These are phyloP conservation scores for Edolisoma coerulescens DNA, from an alignment of 2,113 vertebrate species.

Conservation along the genomic window DNA sequence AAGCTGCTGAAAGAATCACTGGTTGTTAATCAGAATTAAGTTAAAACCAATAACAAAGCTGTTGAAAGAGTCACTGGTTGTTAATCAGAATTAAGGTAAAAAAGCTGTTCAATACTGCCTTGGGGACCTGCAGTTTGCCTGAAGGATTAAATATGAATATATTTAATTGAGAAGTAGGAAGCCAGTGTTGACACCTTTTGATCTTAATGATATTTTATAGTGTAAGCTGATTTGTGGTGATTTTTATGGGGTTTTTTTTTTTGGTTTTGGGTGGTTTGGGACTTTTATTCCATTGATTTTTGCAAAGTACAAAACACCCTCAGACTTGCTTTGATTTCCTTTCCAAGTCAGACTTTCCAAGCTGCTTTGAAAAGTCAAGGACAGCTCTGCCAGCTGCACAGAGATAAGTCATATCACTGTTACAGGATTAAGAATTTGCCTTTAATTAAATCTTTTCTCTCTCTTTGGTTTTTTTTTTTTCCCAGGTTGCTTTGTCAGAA, in stretches of 20 bases:
- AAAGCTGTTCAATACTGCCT: neutral
- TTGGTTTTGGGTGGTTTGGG: neutral
- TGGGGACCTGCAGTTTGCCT: neutral
- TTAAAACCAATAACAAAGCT: neutral
- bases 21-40: neutral
- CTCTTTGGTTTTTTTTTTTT: neutral
- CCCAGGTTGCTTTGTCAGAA: slow-evolving; percentile 91
- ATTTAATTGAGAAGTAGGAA: neutral
- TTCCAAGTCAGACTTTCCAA: neutral
- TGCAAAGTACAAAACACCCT: neutral
- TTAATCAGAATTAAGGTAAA: neutral
- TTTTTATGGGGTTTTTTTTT: neutral
- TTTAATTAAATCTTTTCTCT: slow-evolving; percentile 4
- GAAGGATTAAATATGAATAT: neutral
- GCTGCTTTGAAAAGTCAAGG: slow-evolving; percentile 4
- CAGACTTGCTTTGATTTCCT: neutral
- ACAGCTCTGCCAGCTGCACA: neutral
- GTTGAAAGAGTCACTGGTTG: neutral
- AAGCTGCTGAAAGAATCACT: neutral
- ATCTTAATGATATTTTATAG: neutral
- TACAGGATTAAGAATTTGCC: neutral
- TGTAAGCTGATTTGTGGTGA: neutral
- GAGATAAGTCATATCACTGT: neutral
- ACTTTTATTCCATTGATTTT: neutral
- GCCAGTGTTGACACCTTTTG: neutral